Evolutionary conservation across 1,140 invertebrate species (phyloP), one percentile per base, ranked within the genome.

Genomic region (Paracyclopina nana): DNA sequence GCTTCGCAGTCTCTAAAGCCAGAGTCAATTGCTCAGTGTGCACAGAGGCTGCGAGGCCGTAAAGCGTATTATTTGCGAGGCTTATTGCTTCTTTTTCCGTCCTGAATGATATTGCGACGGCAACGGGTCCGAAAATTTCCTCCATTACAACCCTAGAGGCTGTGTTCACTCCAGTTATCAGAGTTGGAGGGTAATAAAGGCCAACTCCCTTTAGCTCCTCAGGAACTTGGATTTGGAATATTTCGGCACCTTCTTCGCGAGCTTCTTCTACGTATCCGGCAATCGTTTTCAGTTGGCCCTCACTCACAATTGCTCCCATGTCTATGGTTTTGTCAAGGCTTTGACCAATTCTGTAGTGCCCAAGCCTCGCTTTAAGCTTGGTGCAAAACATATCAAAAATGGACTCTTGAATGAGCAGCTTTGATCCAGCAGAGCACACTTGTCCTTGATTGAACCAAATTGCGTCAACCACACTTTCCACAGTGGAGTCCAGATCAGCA

Each of bases 11-110:
- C 60, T 76, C 72, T 55, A 74, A 60, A 1, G 66, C 66, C 26
- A 74, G 54, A 31, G 66, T 63, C n/a, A 70, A 58, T 58, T 70
- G 71, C 61, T 75, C 71, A 6, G 68, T 68, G 70, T 72, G 75
- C 4, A 77, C 60, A 55, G 70, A 71, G 5, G 65, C 66, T 20
- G 60, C 70, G 4, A 68, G 58, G 11, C 68, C 70, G 57, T 69
- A 70, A 12, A 62, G 59, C 9, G 64, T 65, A 55, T 71, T 71
- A 60, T 75, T 75, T 11, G 70, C 66, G 12, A 76, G 59, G 26
- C 62, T 54, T 5, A 75, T 62, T 8, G 69, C 70, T 62, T 77
- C 74, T 55, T 73, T 74, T 1, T 70, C 67, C 12, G 70, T 75
- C 44, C 73, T 62, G 60, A 76, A 76, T 14, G 72, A 63, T 16